These are phyloP conservation scores for Manacus vitellinus DNA, from an alignment of 2,113 vertebrate species.

Conservation along the genomic window DNA sequence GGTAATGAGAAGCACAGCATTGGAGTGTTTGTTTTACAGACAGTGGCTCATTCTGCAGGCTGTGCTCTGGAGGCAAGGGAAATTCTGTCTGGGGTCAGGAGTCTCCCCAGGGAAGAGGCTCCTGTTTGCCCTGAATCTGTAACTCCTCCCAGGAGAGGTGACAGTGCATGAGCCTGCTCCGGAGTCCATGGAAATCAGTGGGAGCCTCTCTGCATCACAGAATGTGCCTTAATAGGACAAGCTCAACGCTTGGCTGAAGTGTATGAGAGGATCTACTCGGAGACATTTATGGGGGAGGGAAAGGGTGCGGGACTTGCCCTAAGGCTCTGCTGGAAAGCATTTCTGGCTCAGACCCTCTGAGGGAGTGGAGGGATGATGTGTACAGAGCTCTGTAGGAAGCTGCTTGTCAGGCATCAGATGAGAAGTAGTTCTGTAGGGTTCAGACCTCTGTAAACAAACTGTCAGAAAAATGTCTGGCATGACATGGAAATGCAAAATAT, in stretches of 20 bases:
- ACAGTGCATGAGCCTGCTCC: background rate
- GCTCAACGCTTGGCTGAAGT: background rate
- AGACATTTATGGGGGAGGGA: background rate
- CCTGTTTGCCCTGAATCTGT: background rate
- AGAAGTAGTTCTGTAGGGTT: background rate
- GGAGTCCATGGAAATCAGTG: background rate
- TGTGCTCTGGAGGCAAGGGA: background rate
- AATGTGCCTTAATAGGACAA: background rate
- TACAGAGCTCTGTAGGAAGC: background rate
- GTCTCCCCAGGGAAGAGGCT: background rate
- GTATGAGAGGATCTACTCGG: rapidly evolving
- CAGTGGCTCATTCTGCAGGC: conserved; percentile 14
- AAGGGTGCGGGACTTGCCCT: too few species aligned
- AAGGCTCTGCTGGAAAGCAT: background rate
- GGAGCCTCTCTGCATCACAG: background rate
- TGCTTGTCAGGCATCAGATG: background rate
- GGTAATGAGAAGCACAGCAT: background rate
- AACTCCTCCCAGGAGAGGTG: background rate
- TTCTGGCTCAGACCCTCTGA: background rate
- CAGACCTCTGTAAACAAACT: background rate
- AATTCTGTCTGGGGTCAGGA: conserved; percentile 5
- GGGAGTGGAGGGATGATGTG: background rate
- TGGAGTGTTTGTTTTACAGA: conserved; percentile 49
- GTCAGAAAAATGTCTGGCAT: background rate
- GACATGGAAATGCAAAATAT: background rate